Percentiles rank a stretch among this genome's conserved stretches.
These are phyloP conservation scores for Myotis findleyi DNA, from an alignment of 2,797 vertebrate species.

Conservation along the genomic window DNA sequence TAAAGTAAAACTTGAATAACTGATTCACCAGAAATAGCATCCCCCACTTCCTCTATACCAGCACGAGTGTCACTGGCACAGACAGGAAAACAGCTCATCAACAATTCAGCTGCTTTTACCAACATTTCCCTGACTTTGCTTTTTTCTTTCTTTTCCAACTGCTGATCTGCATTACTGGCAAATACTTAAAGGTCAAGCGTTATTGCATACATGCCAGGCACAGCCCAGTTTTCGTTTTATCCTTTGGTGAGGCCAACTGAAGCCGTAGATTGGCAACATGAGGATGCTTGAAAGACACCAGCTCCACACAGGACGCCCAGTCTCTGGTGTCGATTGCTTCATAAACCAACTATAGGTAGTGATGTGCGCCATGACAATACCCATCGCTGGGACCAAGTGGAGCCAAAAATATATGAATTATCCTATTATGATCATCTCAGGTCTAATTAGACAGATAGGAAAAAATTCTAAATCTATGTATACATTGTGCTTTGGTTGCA, in stretches of 20 bases:
- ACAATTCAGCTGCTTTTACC: slow-evolving; percentile 96
- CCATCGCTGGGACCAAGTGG: not conserved
- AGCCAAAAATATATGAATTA: not conserved
- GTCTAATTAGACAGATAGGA: not conserved
- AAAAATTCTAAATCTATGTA: not conserved
- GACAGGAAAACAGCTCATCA: slow-evolving; percentile 98
- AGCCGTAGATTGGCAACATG: not conserved
- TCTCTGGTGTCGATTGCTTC: not conserved
- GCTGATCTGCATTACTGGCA: slow-evolving; percentile 91
- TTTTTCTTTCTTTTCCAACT: slow-evolving; percentile 94
- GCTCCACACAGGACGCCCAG: not conserved
- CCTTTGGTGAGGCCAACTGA: not conserved
- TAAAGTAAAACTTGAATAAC: slow-evolving; percentile 99
- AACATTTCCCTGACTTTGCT: slow-evolving; percentile 96
- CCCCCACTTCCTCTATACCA: slow-evolving; percentile 98
- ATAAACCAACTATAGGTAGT: not conserved
- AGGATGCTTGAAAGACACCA: not conserved
- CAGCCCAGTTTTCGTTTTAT: not conserved
- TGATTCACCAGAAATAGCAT: slow-evolving; percentile 99
- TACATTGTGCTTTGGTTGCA: not conserved
- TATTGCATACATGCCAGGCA: not conserved
- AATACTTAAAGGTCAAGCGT: not conserved
- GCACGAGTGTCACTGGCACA: slow-evolving; percentile 98
- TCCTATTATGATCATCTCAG: not conserved
- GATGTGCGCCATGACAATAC: not conserved